These are phyloP conservation scores for Rhipidura dahli DNA, from an alignment of 2,113 vertebrate species.

Conservation along the genomic window DNA sequence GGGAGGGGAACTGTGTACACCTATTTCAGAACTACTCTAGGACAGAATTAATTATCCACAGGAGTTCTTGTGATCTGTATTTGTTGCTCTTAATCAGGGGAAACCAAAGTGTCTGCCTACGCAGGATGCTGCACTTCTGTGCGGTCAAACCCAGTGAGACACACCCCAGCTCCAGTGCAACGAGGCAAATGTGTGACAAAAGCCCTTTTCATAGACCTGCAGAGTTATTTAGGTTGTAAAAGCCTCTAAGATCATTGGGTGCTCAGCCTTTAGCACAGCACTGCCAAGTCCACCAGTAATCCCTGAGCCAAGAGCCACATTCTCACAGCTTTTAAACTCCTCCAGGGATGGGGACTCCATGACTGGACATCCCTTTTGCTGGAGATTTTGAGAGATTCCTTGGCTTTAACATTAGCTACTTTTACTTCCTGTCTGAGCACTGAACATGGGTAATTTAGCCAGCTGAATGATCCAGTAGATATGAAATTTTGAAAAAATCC, in stretches of 20 bases:
- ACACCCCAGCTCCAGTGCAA: not conserved
- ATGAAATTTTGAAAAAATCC: not conserved
- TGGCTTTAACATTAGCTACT: not conserved
- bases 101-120: not conserved
- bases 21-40: not conserved
- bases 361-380: not conserved
- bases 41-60: not conserved
- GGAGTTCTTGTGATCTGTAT: not conserved
- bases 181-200: not conserved
- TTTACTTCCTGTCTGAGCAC: not conserved
- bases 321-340: not conserved
- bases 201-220: not conserved
- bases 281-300: not conserved
- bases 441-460: not conserved
- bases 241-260: not conserved
- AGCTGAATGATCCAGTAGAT: not conserved
- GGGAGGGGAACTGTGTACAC: not conserved
- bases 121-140: not conserved
- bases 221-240: not conserved
- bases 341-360: too few relatives aligned
- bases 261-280: too few relatives aligned
- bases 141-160: not conserved
- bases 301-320: too few relatives aligned
- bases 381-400: not conserved
- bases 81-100: not conserved